phyloP scores from a whole-genome alignment of 1,140 invertebrate genomes.

The Zaprionus taronus region DNA sequence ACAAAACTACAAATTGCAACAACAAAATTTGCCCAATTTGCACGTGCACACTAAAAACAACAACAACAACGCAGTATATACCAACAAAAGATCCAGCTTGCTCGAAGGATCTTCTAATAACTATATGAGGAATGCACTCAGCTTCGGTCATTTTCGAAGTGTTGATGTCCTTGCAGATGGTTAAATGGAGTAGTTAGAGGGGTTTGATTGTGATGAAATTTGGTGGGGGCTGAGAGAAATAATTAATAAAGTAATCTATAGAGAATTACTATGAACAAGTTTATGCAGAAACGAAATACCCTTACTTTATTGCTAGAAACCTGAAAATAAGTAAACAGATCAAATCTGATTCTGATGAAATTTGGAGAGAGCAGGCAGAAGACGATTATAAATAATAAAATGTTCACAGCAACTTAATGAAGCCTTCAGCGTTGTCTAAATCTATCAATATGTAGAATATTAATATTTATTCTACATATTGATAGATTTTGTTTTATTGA shows the following conservation, averaged over 20 bases:
- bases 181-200: not conserved
- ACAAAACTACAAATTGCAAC: constrained; percentile 19
- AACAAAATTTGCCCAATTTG: constrained; percentile 47
- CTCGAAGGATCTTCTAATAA: constrained; percentile 3
- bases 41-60: constrained; percentile 67
- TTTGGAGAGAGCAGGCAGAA: too few relatives aligned
- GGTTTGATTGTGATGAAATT: not conserved
- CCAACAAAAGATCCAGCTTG: constrained; percentile 23
- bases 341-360: too few relatives aligned
- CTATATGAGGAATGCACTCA: not conserved
- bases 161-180: constrained; percentile 21
- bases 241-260: not conserved
- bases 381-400: too few relatives aligned
- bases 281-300: too few relatives aligned
- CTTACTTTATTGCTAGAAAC: too few relatives aligned
- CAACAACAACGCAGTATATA: constrained; percentile 26
- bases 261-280: not conserved
- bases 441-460: too few relatives aligned
- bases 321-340: too few relatives aligned
- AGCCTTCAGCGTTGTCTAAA: too few relatives aligned
- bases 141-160: constrained; percentile 1
- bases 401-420: not conserved
- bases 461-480: too few relatives aligned
- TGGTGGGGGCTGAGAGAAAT: not conserved
- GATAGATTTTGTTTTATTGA: too few relatives aligned